Base-by-base conservation (phyloP, 30 jellyfish, hydroid and myxozoan genomes). In the Hydra vulgaris region DNA sequence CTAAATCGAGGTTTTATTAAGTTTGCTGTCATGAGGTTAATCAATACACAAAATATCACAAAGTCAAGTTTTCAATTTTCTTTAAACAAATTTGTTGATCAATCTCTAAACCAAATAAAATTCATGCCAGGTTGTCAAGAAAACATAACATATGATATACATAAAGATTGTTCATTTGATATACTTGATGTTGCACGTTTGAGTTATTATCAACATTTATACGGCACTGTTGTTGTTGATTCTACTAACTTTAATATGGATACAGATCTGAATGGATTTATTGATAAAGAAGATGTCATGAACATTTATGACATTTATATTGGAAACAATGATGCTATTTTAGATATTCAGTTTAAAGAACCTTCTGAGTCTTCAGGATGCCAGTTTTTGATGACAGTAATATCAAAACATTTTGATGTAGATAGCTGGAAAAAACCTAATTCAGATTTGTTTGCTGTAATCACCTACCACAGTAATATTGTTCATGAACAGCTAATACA, bases 121-220 rank as follows among this genome's bases (percentile, higher is more conserved):
- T 74, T 86, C 40, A 74, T 70, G 26, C 87, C 89, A 1, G 78
- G 84, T 15, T 87, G 96, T 66, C 73, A 82, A 8, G 56, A 67
- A 27, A 81, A 7, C 70, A 23, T 74, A 22, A 77, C 77, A 8
- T 95, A 90, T 18, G 98, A 92, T 56, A 80, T 80, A 74, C 84
- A 76, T 79, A 70, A 68, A 74, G 98, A 92, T 70, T 92, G 98
- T 66, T 8, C 17, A 18, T 86, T 87, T 17, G 74, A 87, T 53
- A 75, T 92, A 17, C 25, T 20, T 21, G 98, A 92, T 77, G 95
- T 94, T 3, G 98, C 96, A 5, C 76, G 79, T 15, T 27, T 77
- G 15, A 94, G 83, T 23, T 73, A 94, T 20, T 87, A 92, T 68
- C 75, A 68, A 20, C 7, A 7, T 68, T 3, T 20, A 68, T 3